A percentile compares a stretch with the other conserved stretches of the same genome.
phyloP scores from a whole-genome alignment of 2,888 invertebrate genomes.

The Cryptophagus acutangulus region DNA sequence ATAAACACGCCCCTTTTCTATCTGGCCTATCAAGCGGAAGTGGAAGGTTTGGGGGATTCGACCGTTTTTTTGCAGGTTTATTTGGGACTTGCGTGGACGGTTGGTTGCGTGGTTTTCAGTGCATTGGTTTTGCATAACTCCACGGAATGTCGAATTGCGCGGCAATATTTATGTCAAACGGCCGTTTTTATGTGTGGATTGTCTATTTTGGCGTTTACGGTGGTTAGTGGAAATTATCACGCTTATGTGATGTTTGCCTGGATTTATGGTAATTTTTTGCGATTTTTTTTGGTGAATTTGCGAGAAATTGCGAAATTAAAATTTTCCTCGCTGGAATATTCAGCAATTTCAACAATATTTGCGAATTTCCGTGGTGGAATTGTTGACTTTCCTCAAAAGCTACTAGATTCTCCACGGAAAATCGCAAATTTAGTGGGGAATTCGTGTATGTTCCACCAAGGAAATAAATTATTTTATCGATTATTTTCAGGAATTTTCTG shows the following conservation, averaged over 20 bases:
- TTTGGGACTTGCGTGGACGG: constrained; percentile 76
- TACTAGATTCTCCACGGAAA: not conserved
- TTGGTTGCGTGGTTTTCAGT: constrained; percentile 77
- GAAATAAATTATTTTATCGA: constrained; percentile 41
- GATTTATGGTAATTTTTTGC: constrained; percentile 63
- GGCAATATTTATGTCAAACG: constrained; percentile 79
- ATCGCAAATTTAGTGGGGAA: not conserved
- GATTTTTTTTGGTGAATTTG: no score
- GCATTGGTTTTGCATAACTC: constrained; percentile 77
- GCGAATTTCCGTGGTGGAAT: not conserved
- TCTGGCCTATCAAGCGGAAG: constrained; percentile 73
- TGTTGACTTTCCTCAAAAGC: not conserved
- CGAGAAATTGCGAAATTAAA: no score
- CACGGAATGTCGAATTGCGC: constrained; percentile 77
- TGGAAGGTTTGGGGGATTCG: constrained; percentile 56
- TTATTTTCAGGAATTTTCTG: constrained; percentile 67
- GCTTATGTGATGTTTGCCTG: constrained; percentile 77
- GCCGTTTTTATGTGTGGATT: constrained; percentile 74
- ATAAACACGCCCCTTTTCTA: constrained; percentile 82
- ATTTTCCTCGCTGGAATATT: not conserved
- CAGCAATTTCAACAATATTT: not conserved
- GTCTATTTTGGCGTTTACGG: constrained; percentile 71
- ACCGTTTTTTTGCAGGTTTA: constrained; percentile 58
- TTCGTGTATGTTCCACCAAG: constrained; percentile 44
- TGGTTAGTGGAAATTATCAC: constrained; percentile 69